phyloP scores from a whole-genome alignment of 1,140 invertebrate genomes.

The Drosophila repletoides region DNA sequence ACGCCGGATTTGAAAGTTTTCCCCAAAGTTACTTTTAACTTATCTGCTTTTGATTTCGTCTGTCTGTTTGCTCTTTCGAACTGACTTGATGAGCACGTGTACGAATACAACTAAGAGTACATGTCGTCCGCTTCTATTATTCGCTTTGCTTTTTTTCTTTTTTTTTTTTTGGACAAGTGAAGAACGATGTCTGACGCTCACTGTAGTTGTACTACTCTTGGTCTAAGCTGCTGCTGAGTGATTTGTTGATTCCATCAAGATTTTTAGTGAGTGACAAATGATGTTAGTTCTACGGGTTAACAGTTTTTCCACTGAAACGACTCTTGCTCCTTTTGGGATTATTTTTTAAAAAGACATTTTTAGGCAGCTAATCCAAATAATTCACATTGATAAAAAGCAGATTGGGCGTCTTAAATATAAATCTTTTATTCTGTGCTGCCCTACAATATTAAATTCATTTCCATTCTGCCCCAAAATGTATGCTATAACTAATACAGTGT shows the following conservation, averaged over 20 bases:
- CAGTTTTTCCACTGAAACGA: not conserved
- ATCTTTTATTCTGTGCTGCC: too few species aligned
- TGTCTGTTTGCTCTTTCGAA: slow-evolving; percentile 8
- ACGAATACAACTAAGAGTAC: too few species aligned
- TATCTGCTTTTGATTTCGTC: slow-evolving; percentile 64
- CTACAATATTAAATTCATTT: too few species aligned
- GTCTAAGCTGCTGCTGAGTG: slow-evolving; percentile 20
- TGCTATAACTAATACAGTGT: too few species aligned
- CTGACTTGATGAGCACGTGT: slow-evolving; percentile 48
- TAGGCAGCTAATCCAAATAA: too few species aligned
- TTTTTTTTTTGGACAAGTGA: slow-evolving; percentile 47
- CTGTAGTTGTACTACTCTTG: not conserved
- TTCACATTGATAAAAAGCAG: too few species aligned
- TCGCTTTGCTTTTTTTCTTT: too few species aligned
- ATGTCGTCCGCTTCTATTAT: slow-evolving; percentile 6
- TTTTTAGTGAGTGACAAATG: slow-evolving; percentile 42
- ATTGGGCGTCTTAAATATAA: too few species aligned
- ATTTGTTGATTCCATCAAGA: slow-evolving; percentile 42
- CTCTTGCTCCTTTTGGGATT: not conserved
- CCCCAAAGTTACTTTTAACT: slow-evolving; percentile 40
- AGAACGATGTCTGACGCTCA: slow-evolving; percentile 5
- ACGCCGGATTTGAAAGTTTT: slow-evolving; percentile 55
- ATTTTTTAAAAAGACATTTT: not conserved
- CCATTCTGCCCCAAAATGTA: too few species aligned
- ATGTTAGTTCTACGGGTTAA: slow-evolving; percentile 36